Base-by-base conservation (phyloP, 2,797 vertebrate genomes). In the Arrhamphus sclerolepis region DNA sequence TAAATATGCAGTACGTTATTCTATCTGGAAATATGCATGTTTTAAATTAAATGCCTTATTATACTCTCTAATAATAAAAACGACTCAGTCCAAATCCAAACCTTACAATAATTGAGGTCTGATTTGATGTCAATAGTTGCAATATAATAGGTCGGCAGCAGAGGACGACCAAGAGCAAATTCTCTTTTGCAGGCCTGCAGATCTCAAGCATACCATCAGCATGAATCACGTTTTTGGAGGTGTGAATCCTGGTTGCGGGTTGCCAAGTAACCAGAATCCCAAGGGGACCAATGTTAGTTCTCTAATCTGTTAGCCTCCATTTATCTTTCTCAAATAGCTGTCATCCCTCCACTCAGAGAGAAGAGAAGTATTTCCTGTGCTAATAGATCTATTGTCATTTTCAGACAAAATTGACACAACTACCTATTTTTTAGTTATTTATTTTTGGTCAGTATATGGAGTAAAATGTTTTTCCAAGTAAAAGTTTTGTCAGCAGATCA, bases 201-300 rank as follows among this genome's bases (percentile, higher is more conserved):
- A 72, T 72, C 62, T 39, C 44, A 7, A 83, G 59, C 71, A 64
- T 70, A 73, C 61, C 20, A 9, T 38, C 29, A 20, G 78, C 80
- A 87, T 79, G 77, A 87, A 80, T 86, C 82, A 78, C 70, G 76
- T 83, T 82, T 69, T 83, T 64, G 50, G 76, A 88, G 75, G 88
- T 90, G 89, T 86, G 80, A 89, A 85, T 70, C 71, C 75, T 85
- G 77, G 78, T 75, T 79, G 72, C 68, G 66, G 76, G 91, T 94
- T 93, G 89, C 92, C 84, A 89, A 85, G 93, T 90, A 92, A 93
- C 92, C 69, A 81, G 71, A 52, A 87, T 91, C 89, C 82, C 81
- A 85, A 74, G 85, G 83, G 85, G 44, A 82, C 53, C 39, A 67
- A 64, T 66, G 77, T 71, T 77, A 80, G 70, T 60, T 81, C 78